phyloP scores from a whole-genome alignment of 2,797 vertebrate species.

The Esox masquinongy region DNA sequence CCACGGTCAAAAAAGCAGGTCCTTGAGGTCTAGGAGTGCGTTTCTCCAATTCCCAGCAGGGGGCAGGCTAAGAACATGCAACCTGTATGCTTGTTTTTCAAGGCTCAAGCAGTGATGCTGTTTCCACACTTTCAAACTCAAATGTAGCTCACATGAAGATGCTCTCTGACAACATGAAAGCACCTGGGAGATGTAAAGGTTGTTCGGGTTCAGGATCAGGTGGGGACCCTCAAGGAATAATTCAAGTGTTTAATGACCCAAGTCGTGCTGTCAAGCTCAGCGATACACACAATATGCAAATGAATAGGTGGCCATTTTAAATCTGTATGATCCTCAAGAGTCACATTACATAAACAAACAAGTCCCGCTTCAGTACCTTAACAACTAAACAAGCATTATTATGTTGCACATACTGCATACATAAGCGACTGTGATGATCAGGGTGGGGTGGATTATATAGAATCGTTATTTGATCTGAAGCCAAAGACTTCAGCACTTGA shows the following conservation, averaged over 20 bases:
- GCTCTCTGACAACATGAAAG: conserved; percentile 54
- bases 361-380: conserved; percentile 40
- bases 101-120: conserved; percentile 42
- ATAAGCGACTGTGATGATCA: background rate
- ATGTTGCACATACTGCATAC: background rate
- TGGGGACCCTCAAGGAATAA: conserved; percentile 67
- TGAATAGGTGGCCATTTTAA: conserved; percentile 34
- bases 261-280: conserved; percentile 54
- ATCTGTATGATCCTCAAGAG: conserved; percentile 31
- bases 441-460: background rate
- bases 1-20: background rate
- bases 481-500: background rate
- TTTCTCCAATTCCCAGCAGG: conserved; percentile 47
- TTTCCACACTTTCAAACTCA: conserved; percentile 20
- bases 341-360: conserved; percentile 27
- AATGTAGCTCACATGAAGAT: conserved; percentile 61
- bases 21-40: background rate
- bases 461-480: background rate
- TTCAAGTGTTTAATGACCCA: conserved; percentile 68
- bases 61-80: conserved; percentile 65
- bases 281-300: conserved; percentile 69
- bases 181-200: conserved; percentile 58
- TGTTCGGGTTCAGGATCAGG: conserved; percentile 68
- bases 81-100: conserved; percentile 11
- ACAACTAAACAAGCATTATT: background rate